Evolutionary conservation across 1,140 invertebrate species (phyloP).

Genomic region (Dinothrombium tinctorium): DNA sequence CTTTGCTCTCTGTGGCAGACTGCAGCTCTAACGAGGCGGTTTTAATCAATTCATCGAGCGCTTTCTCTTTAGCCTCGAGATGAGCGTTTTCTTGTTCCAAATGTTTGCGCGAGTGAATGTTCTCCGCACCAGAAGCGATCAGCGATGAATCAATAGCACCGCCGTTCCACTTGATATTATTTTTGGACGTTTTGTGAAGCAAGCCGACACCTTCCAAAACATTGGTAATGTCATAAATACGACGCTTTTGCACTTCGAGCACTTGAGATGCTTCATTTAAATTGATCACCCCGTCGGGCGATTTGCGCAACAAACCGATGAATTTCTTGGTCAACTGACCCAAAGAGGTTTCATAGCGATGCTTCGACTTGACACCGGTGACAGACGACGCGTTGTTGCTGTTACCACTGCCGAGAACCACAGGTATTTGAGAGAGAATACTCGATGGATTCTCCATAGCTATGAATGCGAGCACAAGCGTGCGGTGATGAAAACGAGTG

Average conservation of each 20-base stretch:
- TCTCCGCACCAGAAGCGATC: background rate
- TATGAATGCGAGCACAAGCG: too few species aligned
- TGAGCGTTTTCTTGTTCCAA: conserved; percentile 32
- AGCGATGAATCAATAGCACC: conserved; percentile 6
- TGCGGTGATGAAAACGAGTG: too few species aligned
- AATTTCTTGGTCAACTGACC: conserved; percentile 81
- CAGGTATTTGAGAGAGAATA: too few species aligned
- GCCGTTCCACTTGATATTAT: conserved; percentile 71
- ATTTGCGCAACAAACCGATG: conserved; percentile 58
- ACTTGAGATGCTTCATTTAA: conserved; percentile 71
- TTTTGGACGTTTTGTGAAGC: conserved; percentile 90
- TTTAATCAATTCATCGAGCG: conserved; percentile 37
- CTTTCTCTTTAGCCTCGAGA: conserved; percentile 40
- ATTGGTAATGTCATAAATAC: conserved; percentile 98
- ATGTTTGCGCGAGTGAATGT: conserved; percentile 2
- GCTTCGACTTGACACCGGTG: conserved; percentile 1
- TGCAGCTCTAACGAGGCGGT: conserved; percentile 24
- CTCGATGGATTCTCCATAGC: too few species aligned
- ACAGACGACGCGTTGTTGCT: too few species aligned
- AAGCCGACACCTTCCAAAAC: conserved; percentile 95
- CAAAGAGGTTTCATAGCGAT: conserved; percentile 60
- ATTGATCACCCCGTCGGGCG: conserved; percentile 64
- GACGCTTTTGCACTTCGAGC: conserved; percentile 82
- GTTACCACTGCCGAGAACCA: too few species aligned
- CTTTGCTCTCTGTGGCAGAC: conserved; percentile 9